A percentile compares a stretch with the other conserved stretches of the same genome.
Evolutionary conservation across 2,113 vertebrate genomes (phyloP).

Genomic region (Rutilus rutilus): DNA sequence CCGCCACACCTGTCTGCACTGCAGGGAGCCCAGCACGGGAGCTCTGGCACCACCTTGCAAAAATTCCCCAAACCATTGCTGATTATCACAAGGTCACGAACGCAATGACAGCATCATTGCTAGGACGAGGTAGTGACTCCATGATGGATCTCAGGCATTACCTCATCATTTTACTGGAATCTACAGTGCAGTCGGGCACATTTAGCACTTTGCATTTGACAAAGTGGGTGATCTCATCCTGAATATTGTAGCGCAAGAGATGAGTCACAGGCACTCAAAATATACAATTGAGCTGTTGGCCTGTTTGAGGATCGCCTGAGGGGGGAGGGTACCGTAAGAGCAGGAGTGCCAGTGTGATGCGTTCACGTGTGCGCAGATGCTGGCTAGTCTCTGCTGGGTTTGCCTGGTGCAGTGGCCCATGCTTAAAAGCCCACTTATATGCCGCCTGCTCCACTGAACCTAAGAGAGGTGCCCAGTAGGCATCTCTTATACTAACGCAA

Average conservation of each 20-base stretch:
- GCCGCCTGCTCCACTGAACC: conserved; percentile 48
- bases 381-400: conserved; percentile 30
- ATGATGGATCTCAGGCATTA: conserved; percentile 42
- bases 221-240: conserved; percentile 69
- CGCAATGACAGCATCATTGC: conserved; percentile 43
- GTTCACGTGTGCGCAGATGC: neutral
- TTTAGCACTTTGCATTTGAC: conserved; percentile 60
- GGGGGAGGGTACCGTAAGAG: neutral
- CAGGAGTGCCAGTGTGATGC: conserved; percentile 40
- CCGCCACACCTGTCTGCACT: conserved; percentile 64
- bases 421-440: conserved; percentile 61
- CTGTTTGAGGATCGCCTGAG: conserved; percentile 49
- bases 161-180: conserved; percentile 53
- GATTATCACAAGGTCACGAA: conserved; percentile 51
- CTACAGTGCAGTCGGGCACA: conserved; percentile 34
- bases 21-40: conserved; percentile 34
- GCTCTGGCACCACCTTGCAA: conserved; percentile 26
- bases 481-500: neutral
- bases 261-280: conserved; percentile 65
- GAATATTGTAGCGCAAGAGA: conserved; percentile 62
- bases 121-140: conserved; percentile 40
- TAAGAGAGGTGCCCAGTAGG: conserved; percentile 40
- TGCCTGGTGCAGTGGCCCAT: conserved; percentile 61
- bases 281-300: conserved; percentile 52
- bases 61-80: conserved; percentile 36